A percentile compares a stretch with the other conserved stretches of the same genome.
These are phyloP conservation scores for Synanthedon tipuliformis DNA, from an alignment of 2,888 invertebrate species.

Conservation along the genomic window DNA sequence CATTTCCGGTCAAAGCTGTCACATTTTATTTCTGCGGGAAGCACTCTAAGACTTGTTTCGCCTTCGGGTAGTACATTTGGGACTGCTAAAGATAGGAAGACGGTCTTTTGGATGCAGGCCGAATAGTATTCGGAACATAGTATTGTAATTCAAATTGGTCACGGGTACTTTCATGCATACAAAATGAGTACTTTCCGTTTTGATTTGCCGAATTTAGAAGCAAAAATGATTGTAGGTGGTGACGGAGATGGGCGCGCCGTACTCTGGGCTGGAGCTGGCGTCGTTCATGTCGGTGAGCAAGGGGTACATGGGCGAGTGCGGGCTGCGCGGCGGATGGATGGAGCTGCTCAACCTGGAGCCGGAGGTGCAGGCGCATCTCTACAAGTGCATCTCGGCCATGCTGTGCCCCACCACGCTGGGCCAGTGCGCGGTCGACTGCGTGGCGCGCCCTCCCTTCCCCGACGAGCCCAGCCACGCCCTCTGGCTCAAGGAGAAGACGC, in stretches of 20 bases:
- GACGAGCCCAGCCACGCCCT: slow-evolving; percentile 90
- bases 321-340: slow-evolving; percentile 93
- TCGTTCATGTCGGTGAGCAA: slow-evolving; percentile 98
- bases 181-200: too few relatives aligned
- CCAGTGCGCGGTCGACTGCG: slow-evolving; percentile 90
- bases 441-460: slow-evolving; percentile 80
- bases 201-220: too few relatives aligned
- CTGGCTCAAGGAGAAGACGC: slow-evolving; percentile 79
- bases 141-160: too few relatives aligned
- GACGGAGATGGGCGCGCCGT: slow-evolving; percentile 91
- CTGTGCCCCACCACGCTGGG: slow-evolving; percentile 94
- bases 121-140: too few relatives aligned
- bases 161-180: too few relatives aligned
- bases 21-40: too few relatives aligned
- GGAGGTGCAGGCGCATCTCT: slow-evolving; percentile 75
- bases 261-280: slow-evolving; percentile 84
- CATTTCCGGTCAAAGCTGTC: too few relatives aligned
- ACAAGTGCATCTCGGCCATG: slow-evolving; percentile 94
- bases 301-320: slow-evolving; percentile 96
- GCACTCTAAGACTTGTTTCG: too few relatives aligned
- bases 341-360: slow-evolving; percentile 92
- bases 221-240: slow-evolving; percentile 77
- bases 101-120: too few relatives aligned
- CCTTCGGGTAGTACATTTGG: too few relatives aligned
- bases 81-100: too few relatives aligned